Evolutionary conservation across 2,113 vertebrate species (phyloP).

Genomic region (Ranitomeya imitator): DNA sequence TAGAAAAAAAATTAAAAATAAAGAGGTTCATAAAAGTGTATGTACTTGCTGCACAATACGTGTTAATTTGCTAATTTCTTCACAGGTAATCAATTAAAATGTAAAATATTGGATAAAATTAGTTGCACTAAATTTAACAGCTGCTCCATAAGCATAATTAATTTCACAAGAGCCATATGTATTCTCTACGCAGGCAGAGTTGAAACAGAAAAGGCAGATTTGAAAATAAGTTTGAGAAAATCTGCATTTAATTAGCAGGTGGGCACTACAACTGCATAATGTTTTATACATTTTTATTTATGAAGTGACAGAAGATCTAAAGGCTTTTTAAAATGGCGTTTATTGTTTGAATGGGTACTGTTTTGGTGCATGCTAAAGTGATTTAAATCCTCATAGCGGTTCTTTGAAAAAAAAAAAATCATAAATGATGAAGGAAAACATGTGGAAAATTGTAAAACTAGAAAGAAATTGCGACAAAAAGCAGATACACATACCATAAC

Average conservation of each 20-base stretch:
- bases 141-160: slow-evolving; percentile 83
- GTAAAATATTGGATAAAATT: slow-evolving; percentile 87
- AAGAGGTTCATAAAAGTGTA: slow-evolving; percentile 76
- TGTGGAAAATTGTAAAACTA: slow-evolving; percentile 93
- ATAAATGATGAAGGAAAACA: slow-evolving; percentile 98
- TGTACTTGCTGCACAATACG: slow-evolving; percentile 86
- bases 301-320: slow-evolving; percentile 99
- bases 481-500: slow-evolving; percentile 94
- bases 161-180: slow-evolving; percentile 83
- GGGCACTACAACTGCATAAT: slow-evolving; percentile 89
- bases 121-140: slow-evolving; percentile 84
- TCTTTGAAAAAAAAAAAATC: slow-evolving; percentile 82
- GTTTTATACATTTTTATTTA: slow-evolving; percentile 98
- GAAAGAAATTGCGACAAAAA: slow-evolving; percentile 91
- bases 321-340: slow-evolving; percentile 94
- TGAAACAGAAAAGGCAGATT: slow-evolving; percentile 86
- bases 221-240: slow-evolving; percentile 86
- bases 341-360: slow-evolving; percentile 98
- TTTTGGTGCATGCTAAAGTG: slow-evolving; percentile 91
- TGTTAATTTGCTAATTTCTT: slow-evolving; percentile 98
- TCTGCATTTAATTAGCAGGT: slow-evolving; percentile 99
- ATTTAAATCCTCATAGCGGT: slow-evolving; percentile 93
- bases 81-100: slow-evolving; percentile 90
- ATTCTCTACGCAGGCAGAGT: slow-evolving; percentile 74
- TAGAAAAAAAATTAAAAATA: slow-evolving; percentile 60